Base-by-base conservation (phyloP, 2,888 invertebrate genomes). In the Pristionchus exspectatus region DNA sequence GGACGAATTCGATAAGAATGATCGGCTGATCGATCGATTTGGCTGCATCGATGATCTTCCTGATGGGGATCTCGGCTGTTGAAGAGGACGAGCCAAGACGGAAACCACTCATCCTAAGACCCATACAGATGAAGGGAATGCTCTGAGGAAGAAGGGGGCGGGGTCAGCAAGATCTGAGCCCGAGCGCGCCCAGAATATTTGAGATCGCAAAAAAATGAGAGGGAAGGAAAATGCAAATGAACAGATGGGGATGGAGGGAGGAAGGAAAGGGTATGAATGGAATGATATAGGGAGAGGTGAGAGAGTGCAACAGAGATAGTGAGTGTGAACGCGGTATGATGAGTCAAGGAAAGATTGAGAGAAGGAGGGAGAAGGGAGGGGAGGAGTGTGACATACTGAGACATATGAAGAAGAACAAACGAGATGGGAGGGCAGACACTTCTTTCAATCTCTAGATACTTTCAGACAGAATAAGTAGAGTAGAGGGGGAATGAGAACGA, bases 261-360 rank as follows among this genome's bases (percentile, higher is more conserved):
- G 59, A 38, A 12, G 21, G n/a, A 83, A 27, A 50, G 83, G n/a
- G 38, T 30, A 85, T 85, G 84, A 85, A 85, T 33, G 50, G 59
- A 59, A 59, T 56, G 84, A 85, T 24, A 33, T 30, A 56, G 27
- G 24, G 59, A 59, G 33, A 16, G 30, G 18, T 18, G 30, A 85
- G 84, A 56, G 84, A 30, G 84, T 44, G 59, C 33, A 2, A 30
- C 9, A 18, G 84, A 59, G 33, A 63, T 24, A 33, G 84, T 27
- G 84, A 63, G 56, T 14, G 30, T 14, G 77, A 33, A 33, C n/a
- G 81, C 30, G 59, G 84, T 33, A 33, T 33, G 84, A 63, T 59
- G 84, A 84, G 59, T 63, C 56, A 84, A 84, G 5, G 30, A 33
- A 56, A 85, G 85, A 85, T 30, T 27, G 85, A 2, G 63, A 50